Evolutionary conservation across 2,888 invertebrate species (phyloP), one percentile per base, ranked within the genome.

Genomic region (Seira ritae): DNA sequence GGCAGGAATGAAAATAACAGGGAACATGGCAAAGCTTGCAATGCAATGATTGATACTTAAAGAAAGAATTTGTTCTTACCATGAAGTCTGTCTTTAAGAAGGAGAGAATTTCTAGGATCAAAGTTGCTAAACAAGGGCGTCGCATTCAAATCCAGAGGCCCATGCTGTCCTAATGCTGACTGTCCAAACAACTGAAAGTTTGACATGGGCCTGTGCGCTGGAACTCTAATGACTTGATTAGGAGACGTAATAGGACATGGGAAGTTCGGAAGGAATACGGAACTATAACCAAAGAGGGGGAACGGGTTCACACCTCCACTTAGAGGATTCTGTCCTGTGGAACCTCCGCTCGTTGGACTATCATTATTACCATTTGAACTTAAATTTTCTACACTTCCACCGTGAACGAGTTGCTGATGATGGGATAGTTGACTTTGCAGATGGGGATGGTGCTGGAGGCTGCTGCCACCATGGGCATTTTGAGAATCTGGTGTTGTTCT

Each of bases 171-270:
- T 15, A 89, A 79, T 19, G 86, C 87, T 17, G 89, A 87, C 76
- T 88, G 88, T 62, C 89, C 89, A 83, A 88, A 89, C 1, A 89
- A 80, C 78, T 87, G 88, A 76, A 89, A 89, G 68, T 89, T 89
- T 60, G 88, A 87, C 88, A 89, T 88, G 72, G 97, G 94, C 89
- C 95, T 92, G 90, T 97, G 97, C 71, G 91, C 91, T 31, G 91
- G 91, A 75, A 91, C 91, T 77, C 91, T 87, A 72, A 91, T 91
- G 74, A 91, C 90, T 84, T 88, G 88, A 84, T 89, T 89, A 6
- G 88, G 88, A 17, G 89, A 89, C 4, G 88, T 87, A 69, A 89
- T 84, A 1, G 88, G 88, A 76, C 88, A 89, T 0, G 89, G 89
- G 81, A 89, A 89, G 67, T 89, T 89, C 1, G 89, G 89, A 1